Evolutionary conservation across 2,888 invertebrate species (phyloP).

Genomic region (Serrognathus titanus): DNA sequence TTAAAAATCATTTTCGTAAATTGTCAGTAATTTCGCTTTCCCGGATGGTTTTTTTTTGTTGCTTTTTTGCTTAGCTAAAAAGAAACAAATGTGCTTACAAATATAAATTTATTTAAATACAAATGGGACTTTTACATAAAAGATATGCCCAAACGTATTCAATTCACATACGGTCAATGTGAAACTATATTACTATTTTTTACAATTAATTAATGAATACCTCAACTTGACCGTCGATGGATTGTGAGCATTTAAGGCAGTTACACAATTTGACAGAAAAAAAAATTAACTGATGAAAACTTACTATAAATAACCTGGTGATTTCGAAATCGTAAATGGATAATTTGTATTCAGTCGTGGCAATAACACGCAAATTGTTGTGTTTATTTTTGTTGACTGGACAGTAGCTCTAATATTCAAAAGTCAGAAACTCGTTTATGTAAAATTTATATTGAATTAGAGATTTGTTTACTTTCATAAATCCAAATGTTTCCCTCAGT

Average conservation of each 20-base stretch:
- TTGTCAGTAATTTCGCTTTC: no score
- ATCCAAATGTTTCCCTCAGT: no score
- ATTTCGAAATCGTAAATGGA: neutral
- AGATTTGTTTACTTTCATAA: no score
- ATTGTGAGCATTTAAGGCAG: conserved; percentile 19
- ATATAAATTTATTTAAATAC: conserved; percentile 50
- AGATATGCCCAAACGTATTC: conserved; percentile 41
- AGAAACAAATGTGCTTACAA: conserved; percentile 33
- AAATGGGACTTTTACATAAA: conserved; percentile 46
- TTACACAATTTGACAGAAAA: conserved; percentile 13
- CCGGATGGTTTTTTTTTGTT: no score
- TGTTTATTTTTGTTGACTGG: no score
- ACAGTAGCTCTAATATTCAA: no score
- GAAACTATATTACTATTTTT: conserved; percentile 27
- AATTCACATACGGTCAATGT: conserved; percentile 38
- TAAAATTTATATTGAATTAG: no score
- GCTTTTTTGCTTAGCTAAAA: neutral
- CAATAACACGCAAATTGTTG: no score
- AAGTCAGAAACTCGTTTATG: no score
- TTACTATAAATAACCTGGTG: conserved; percentile 26
- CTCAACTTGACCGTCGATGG: conserved; percentile 30
- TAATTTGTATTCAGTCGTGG: no score
- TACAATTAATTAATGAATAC: conserved; percentile 36
- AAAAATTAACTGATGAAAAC: conserved; percentile 8
- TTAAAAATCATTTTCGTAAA: no score